Conservation (phyloP, 2,888 invertebrate species). For the Chrysina gloriosa region DNA sequence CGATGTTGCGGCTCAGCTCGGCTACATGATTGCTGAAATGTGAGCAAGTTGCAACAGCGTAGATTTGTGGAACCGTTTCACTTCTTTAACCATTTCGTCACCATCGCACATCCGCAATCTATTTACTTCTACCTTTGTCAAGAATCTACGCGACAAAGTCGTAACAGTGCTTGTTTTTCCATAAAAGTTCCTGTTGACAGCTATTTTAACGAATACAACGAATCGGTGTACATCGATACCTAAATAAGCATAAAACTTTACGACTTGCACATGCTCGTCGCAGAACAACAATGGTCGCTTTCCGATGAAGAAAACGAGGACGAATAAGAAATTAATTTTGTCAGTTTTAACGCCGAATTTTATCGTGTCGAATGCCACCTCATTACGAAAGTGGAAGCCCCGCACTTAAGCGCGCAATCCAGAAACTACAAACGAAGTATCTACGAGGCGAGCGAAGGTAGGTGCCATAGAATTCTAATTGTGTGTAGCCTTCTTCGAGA, state of each 20-base stretch:
- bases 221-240: neutral
- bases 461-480: constrained; percentile 38
- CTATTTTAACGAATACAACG: constrained; percentile 4
- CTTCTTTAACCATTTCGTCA: too few relatives aligned
- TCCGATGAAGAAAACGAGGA: neutral
- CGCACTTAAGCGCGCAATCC: constrained; percentile 1
- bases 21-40: too few relatives aligned
- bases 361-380: constrained; percentile 21
- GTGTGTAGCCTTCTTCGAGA: constrained; percentile 38
- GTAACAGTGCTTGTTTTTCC: neutral
- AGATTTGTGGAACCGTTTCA: too few relatives aligned
- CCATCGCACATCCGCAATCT: too few relatives aligned
- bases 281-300: neutral
- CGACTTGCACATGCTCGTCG: constrained; percentile 18
- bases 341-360: constrained; percentile 28
- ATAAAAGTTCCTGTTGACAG: constrained; percentile 3
- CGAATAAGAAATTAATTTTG: constrained; percentile 17
- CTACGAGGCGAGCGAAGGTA: neutral
- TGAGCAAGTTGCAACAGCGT: too few relatives aligned
- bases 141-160: neutral
- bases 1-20: too few relatives aligned
- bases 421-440: constrained; percentile 6
- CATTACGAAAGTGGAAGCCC: constrained; percentile 1
- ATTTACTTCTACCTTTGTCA: neutral
- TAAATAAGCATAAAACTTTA: constrained; percentile 14